Evolutionary conservation across 2,113 vertebrate genomes (phyloP), one percentile per base, ranked within the genome.

Genomic region (Hypomesus transpacificus): DNA sequence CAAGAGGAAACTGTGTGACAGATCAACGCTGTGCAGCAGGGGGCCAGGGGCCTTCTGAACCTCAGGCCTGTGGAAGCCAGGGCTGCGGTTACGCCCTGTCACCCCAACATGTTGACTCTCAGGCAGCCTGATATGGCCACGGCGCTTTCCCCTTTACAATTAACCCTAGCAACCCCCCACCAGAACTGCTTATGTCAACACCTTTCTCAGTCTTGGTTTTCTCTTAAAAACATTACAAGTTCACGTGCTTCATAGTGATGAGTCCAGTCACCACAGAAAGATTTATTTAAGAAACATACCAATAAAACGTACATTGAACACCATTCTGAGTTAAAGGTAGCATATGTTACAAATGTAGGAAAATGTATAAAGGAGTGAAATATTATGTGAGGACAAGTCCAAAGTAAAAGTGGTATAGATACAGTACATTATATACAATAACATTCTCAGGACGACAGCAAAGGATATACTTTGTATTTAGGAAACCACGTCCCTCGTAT

Each of bases 1-100:
- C 46, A 71, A 76, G 68, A 91, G 91, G 92, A 93, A 93, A 87
- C 81, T 34, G 66, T 54, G 69, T 89, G 90, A 91, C 90, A 93
- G 87, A 92, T 91, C 90, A 89, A 83, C 72, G 70, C 78, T 14
- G 69, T 79, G 88, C 89, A 92, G 90, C 73, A 79, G 78, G 74
- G 80, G 73, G 79, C 77, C 63, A 73, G 75, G 72, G 46, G 52
- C 17, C 26, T n/a, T 14, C 26, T 21, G 24, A 16, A 9, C 60
- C 39, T 34, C 20, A 3, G 54, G 52, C 31, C 71, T 51, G 72
- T 76, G 68, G 53, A 62, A 69, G 71, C 52, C 21, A 20, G 70
- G 60, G 67, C 14, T 80, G 70, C 57, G 76, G 70, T 78, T 69
- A 14, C n/a, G 18, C 52, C 66, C 50, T 68, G 60, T 51, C 59